Evolutionary conservation across 2,797 vertebrate genomes (phyloP).

Genomic region (Hemibagrus guttatus): DNA sequence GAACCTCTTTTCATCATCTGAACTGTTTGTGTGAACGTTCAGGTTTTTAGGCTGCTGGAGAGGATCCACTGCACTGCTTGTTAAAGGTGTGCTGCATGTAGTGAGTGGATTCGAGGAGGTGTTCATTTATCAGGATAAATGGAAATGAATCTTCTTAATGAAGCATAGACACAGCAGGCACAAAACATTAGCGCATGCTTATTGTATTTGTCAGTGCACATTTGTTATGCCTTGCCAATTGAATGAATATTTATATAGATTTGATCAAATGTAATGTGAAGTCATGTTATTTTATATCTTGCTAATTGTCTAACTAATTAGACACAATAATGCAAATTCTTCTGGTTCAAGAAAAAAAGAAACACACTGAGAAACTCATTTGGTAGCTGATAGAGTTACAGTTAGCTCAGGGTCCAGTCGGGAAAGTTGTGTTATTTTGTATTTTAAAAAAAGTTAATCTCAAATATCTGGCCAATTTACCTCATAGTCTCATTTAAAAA

Average conservation of each 20-base stretch:
- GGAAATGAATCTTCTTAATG: slow-evolving; percentile 20
- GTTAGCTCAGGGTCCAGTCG: not conserved
- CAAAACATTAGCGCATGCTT: not conserved
- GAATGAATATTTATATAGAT: not conserved
- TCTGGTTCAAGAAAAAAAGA: not conserved
- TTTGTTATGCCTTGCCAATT: slow-evolving; percentile 17
- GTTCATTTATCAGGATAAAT: slow-evolving; percentile 19
- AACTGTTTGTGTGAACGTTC: not conserved
- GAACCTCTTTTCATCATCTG: not conserved
- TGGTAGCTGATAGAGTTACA: not conserved
- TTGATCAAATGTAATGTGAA: not conserved
- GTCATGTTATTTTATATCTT: not conserved
- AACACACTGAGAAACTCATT: not conserved
- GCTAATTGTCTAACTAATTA: not conserved
- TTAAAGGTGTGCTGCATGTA: not conserved
- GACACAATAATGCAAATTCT: not conserved
- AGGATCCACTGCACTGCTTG: not conserved
- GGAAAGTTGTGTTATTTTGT: not conserved
- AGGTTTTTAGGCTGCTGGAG: not conserved
- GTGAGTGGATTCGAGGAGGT: not conserved
- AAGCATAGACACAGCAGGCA: slow-evolving; percentile 3
- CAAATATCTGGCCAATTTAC: not conserved
- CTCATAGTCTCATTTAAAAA: not conserved
- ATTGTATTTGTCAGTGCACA: slow-evolving; percentile 27
- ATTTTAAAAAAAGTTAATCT: not conserved